Conservation (phyloP, 2,113 vertebrate genomes). For the Poeciliopsis prolifica region DNA sequence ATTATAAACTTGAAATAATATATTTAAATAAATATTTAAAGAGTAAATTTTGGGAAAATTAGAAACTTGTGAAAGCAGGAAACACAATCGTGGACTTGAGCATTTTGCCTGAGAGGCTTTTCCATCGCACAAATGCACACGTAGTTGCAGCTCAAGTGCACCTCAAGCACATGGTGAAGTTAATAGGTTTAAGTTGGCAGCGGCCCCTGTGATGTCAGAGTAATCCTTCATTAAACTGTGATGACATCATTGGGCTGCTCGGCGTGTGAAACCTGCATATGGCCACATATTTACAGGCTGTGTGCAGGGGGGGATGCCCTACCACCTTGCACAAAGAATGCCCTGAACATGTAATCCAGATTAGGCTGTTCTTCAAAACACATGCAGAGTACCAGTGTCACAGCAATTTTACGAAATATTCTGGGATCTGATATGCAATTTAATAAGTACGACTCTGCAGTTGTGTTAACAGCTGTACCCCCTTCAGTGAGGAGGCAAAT, state of each 20-base stretch:
- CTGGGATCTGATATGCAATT: constrained; percentile 18
- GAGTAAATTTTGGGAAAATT: no score
- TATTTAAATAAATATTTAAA: not conserved
- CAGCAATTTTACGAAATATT: constrained; percentile 13
- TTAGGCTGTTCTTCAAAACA: constrained; percentile 58
- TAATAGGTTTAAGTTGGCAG: constrained; percentile 76
- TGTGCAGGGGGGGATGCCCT: constrained; percentile 51
- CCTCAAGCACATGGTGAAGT: constrained; percentile 57
- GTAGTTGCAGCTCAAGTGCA: constrained; percentile 39
- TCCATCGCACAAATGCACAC: constrained; percentile 37
- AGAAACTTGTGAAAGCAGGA: constrained; percentile 20
- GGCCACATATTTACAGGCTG: constrained; percentile 24
- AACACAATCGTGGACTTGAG: not conserved
- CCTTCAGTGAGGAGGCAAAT: not conserved
- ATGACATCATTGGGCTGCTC: constrained; percentile 67
- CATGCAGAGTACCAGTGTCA: constrained; percentile 23
- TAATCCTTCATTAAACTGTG: constrained; percentile 72
- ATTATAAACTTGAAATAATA: not conserved
- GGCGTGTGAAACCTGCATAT: constrained; percentile 36
- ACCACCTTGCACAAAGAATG: constrained; percentile 23
- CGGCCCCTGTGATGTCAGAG: constrained; percentile 69
- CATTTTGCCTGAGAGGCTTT: constrained; percentile 21
- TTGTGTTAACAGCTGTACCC: constrained; percentile 25
- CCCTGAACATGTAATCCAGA: constrained; percentile 57
- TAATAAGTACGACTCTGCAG: not conserved